These are phyloP conservation scores for Oreohelix idahoensis DNA, from an alignment of 1,140 invertebrate species.

Conservation along the genomic window DNA sequence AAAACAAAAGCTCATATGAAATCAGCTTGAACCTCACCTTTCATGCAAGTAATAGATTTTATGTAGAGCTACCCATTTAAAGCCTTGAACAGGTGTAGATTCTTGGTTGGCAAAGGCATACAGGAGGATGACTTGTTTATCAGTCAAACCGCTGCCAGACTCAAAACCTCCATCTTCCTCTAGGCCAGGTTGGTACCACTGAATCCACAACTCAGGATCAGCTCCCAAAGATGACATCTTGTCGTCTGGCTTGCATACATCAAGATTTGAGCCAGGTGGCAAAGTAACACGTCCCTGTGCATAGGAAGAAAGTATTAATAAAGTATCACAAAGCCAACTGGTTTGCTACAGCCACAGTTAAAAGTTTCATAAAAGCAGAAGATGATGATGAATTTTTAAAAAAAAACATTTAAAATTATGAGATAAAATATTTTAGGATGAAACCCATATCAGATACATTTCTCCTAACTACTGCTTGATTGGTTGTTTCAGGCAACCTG, in stretches of 20 bases:
- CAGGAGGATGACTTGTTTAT: slow-evolving; percentile 56
- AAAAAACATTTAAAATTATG: too few species aligned
- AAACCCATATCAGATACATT: too few species aligned
- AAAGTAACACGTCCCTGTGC: slow-evolving; percentile 40
- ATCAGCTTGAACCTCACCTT: slow-evolving; percentile 62
- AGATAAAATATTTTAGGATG: too few species aligned
- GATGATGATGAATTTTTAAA: too few species aligned
- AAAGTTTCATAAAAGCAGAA: too few species aligned
- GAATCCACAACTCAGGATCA: slow-evolving; percentile 56
- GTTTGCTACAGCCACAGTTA: too few species aligned
- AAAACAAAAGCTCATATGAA: too few species aligned
- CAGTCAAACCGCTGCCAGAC: slow-evolving; percentile 50
- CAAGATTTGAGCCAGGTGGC: slow-evolving; percentile 53
- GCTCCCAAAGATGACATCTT: slow-evolving; percentile 51
- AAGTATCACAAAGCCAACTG: too few species aligned
- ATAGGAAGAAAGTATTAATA: background rate
- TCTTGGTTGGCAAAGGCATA: slow-evolving; percentile 58
- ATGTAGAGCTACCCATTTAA: slow-evolving; percentile 63
- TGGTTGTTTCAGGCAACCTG: too few species aligned
- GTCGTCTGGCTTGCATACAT: slow-evolving; percentile 52
- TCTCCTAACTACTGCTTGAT: too few species aligned
- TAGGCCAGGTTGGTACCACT: slow-evolving; percentile 67
- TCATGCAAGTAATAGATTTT: slow-evolving; percentile 69
- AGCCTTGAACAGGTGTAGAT: slow-evolving; percentile 36
- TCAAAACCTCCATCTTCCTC: slow-evolving; percentile 46